Evolutionary conservation across 2,888 invertebrate genomes (phyloP).

Genomic region (Pammene aurita): DNA sequence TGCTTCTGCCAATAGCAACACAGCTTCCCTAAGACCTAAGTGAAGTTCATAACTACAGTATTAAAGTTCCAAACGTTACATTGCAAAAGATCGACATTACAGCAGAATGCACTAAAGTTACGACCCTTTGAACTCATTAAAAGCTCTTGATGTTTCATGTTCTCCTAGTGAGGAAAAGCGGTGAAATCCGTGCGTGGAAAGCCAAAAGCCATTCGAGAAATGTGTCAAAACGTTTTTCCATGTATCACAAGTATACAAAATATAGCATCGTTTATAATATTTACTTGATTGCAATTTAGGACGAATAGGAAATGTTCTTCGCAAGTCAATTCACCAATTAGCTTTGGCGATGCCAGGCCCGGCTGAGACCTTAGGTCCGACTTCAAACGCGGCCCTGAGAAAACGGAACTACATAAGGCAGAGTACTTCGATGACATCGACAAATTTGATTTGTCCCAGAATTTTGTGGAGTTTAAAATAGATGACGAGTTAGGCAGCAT

Average conservation of each 20-base stretch:
- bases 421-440: constrained; percentile 81
- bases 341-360: background rate
- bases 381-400: constrained; percentile 68
- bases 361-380: background rate
- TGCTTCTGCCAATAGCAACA: background rate
- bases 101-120: background rate
- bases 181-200: background rate
- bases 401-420: constrained; percentile 69
- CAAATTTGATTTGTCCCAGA: constrained; percentile 88
- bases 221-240: background rate
- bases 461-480: constrained; percentile 91
- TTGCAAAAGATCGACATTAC: background rate
- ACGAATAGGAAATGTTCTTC: no score
- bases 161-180: constrained; percentile 1
- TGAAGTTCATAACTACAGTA: background rate
- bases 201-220: constrained; percentile 1
- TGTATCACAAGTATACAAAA: background rate
- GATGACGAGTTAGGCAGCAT: constrained; percentile 86
- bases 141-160: background rate
- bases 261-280: background rate
- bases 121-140: background rate
- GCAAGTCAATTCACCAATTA: constrained; percentile 2
- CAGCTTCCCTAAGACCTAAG: background rate
- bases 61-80: background rate
- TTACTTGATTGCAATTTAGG: background rate